A percentile compares a stretch with the other conserved stretches of the same genome.
phyloP scores from a whole-genome alignment of 2,797 vertebrate genomes.

The Clarias pachynema region DNA sequence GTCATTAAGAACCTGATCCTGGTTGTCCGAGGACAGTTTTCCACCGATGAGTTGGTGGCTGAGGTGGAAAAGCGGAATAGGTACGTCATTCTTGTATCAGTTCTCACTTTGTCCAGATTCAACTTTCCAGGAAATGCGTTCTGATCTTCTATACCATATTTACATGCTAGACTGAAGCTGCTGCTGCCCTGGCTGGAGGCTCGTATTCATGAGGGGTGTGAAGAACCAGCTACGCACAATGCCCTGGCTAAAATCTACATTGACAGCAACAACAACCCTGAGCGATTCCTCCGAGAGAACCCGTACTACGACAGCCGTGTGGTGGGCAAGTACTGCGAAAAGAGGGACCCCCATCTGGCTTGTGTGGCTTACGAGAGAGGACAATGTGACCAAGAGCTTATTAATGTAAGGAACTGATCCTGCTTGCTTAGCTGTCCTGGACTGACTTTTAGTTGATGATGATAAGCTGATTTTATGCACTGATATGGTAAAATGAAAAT shows the following conservation, averaged over 20 bases:
- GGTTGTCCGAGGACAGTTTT: slow-evolving; percentile 96
- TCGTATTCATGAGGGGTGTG: slow-evolving; percentile 90
- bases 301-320: slow-evolving; percentile 90
- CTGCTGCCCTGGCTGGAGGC: slow-evolving; percentile 93
- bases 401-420: slow-evolving; percentile 75
- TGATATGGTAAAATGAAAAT: neutral
- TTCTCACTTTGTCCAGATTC: neutral
- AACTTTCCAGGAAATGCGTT: neutral
- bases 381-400: slow-evolving; percentile 91
- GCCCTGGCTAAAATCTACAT: slow-evolving; percentile 95
- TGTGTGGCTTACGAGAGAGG: slow-evolving; percentile 92
- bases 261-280: slow-evolving; percentile 92
- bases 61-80: slow-evolving; percentile 96
- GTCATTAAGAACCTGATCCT: slow-evolving; percentile 96
- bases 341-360: slow-evolving; percentile 92
- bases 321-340: slow-evolving; percentile 94
- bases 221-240: slow-evolving; percentile 93
- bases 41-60: slow-evolving; percentile 93
- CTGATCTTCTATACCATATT: neutral
- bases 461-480: neutral
- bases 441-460: neutral
- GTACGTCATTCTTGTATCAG: slow-evolving; percentile 62
- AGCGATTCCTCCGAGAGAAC: slow-evolving; percentile 90
- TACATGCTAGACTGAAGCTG: slow-evolving; percentile 82
- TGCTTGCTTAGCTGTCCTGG: neutral